These are phyloP conservation scores for Takifugu rubripes DNA, from an alignment of 2,797 vertebrate species.

Conservation along the genomic window DNA sequence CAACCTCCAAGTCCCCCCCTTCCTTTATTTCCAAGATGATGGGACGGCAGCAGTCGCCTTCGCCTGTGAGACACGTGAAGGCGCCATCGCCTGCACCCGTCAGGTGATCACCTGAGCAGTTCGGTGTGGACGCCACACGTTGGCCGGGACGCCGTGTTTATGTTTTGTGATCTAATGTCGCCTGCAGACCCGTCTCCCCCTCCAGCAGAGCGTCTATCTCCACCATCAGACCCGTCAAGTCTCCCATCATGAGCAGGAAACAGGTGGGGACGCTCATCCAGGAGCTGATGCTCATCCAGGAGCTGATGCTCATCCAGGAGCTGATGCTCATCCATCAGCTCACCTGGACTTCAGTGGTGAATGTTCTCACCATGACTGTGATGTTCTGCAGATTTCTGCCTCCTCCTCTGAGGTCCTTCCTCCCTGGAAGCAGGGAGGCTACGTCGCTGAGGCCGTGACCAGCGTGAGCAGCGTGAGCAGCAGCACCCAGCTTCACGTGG, in stretches of 20 bases:
- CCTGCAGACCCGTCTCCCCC: not conserved
- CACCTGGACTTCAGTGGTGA: not conserved
- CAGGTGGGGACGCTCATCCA: slow-evolving; percentile 48
- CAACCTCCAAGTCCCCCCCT: slow-evolving; percentile 88
- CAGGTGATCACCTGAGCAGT: slow-evolving; percentile 39
- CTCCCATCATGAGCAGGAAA: slow-evolving; percentile 83
- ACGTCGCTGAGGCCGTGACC: slow-evolving; percentile 71
- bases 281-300: slow-evolving; percentile 30
- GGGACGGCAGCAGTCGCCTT: slow-evolving; percentile 90
- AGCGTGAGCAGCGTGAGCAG: slow-evolving; percentile 72
- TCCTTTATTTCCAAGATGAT: slow-evolving; percentile 80
- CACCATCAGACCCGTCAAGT: slow-evolving; percentile 91
- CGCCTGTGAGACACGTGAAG: slow-evolving; percentile 92
- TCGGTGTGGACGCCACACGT: not conserved
- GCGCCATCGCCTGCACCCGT: slow-evolving; percentile 81
- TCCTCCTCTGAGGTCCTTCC: slow-evolving; percentile 82
- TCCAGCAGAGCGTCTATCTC: slow-evolving; percentile 85
- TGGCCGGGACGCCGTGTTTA: not conserved
- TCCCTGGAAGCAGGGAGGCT: slow-evolving; percentile 91
- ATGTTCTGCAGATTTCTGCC: slow-evolving; percentile 42
- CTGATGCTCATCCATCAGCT: not conserved
- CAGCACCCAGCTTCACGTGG: slow-evolving; percentile 75
- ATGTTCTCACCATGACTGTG: not conserved
- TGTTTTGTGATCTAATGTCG: not conserved
- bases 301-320: slow-evolving; percentile 22